These are phyloP conservation scores for Drosophila affinis DNA, from an alignment of 2,888 invertebrate species.

Conservation along the genomic window DNA sequence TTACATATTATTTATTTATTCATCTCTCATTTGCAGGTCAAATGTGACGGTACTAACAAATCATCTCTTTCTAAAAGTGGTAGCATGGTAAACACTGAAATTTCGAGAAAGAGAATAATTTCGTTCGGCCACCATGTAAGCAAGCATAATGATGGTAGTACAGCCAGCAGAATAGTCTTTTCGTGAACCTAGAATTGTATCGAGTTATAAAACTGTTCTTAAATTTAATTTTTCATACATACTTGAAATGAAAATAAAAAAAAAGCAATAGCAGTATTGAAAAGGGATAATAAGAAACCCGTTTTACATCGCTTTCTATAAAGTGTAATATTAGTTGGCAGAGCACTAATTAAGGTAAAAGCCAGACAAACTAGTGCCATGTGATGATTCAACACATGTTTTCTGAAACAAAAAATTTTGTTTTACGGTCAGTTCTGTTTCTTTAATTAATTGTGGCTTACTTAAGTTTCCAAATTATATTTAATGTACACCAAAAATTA, in stretches of 20 bases:
- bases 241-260: constrained; percentile 99
- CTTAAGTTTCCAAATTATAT: constrained; percentile 93
- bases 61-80: constrained; percentile 93
- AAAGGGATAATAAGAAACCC: constrained; percentile 89
- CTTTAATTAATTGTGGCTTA: constrained; percentile 52
- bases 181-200: constrained; percentile 95
- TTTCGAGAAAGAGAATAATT: constrained; percentile 91
- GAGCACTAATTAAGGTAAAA: constrained; percentile 86
- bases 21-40: constrained; percentile 4
- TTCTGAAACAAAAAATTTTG: constrained; percentile 49
- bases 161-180: constrained; percentile 94
- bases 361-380: constrained; percentile 89
- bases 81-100: constrained; percentile 93
- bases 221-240: constrained; percentile 15
- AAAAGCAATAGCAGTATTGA: constrained; percentile 95
- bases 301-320: constrained; percentile 88
- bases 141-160: constrained; percentile 90
- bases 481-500: constrained; percentile 96
- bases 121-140: constrained; percentile 90
- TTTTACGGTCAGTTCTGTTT: background rate
- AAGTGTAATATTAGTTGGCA: constrained; percentile 89
- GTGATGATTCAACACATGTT: constrained; percentile 84
- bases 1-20: too few relatives aligned
- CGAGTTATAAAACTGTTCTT: background rate
- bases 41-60: constrained; percentile 86